phyloP scores from a whole-genome alignment of 2,888 invertebrate species.

The Noctuana brunneofusca region DNA sequence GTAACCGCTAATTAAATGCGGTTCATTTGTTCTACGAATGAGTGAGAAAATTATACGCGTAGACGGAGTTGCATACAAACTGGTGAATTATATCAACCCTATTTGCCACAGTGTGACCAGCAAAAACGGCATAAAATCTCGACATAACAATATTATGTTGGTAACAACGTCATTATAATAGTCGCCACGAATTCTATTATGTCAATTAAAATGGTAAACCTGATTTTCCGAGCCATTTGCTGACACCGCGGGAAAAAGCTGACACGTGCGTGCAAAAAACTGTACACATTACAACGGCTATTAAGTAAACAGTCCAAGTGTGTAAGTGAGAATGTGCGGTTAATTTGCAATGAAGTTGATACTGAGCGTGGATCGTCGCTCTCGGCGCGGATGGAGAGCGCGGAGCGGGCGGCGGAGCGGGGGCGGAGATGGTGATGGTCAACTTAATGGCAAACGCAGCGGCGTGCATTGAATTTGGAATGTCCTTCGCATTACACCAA shows the following conservation, averaged over 20 bases:
- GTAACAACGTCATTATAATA: constrained; percentile 38
- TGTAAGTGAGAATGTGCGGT: constrained; percentile 46
- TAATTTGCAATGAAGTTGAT: constrained; percentile 44
- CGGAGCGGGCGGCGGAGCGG: constrained; percentile 8
- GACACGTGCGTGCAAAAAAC: constrained; percentile 48
- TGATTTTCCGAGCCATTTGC: constrained; percentile 57
- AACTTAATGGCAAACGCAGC: constrained; percentile 20
- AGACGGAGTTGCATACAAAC: constrained; percentile 28
- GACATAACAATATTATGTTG: constrained; percentile 26
- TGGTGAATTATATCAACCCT: constrained; percentile 23
- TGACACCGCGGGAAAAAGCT: constrained; percentile 44
- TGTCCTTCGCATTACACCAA: constrained; percentile 25
- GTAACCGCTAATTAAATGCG: constrained; percentile 18
- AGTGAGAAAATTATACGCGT: constrained; percentile 23
- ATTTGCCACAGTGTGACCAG: not conserved
- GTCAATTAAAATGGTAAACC: constrained; percentile 42
- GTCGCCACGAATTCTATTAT: constrained; percentile 33
- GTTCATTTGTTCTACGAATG: constrained; percentile 17
- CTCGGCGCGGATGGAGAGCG: constrained; percentile 5
- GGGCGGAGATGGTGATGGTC: constrained; percentile 5
- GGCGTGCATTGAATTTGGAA: constrained; percentile 32
- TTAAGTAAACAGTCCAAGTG: constrained; percentile 50
- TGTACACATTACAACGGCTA: constrained; percentile 47
- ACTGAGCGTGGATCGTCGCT: constrained; percentile 19
- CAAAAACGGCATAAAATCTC: constrained; percentile 31